These are phyloP conservation scores for Maniola jurtina DNA, from an alignment of 1,140 invertebrate genomes.

Conservation along the genomic window DNA sequence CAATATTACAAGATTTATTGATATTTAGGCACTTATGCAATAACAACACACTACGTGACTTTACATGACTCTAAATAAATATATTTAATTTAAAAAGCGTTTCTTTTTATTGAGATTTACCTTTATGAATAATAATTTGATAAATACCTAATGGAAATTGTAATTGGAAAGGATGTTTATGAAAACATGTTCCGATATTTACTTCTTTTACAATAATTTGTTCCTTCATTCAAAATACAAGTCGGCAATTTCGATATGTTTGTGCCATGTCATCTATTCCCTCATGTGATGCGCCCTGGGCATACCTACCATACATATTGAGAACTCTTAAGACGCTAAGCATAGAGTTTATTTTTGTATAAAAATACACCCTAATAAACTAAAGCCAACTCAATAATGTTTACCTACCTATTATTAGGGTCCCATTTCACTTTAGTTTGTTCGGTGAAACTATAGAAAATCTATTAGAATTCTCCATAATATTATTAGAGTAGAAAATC, in stretches of 20 bases:
- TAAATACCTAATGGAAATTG: too few relatives aligned
- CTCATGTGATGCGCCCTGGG: constrained; percentile 3
- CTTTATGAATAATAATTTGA: not conserved
- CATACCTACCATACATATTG: not conserved
- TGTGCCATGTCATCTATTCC: constrained; percentile 16
- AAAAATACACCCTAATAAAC: constrained; percentile 6
- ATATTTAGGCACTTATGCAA: too few relatives aligned
- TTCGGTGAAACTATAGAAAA: too few relatives aligned
- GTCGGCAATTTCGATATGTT: constrained; percentile 8
- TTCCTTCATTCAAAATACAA: not conserved
- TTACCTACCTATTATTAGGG: constrained; percentile 17
- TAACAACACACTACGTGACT: too few relatives aligned
- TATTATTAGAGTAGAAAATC: not conserved
- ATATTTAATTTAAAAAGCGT: too few relatives aligned
- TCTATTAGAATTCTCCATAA: not conserved
- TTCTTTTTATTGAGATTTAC: too few relatives aligned
- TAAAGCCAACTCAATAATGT: not conserved
- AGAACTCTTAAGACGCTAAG: not conserved
- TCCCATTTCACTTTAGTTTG: constrained; percentile 7
- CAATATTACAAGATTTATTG: too few relatives aligned
- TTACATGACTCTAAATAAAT: too few relatives aligned
- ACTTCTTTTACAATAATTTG: not conserved
- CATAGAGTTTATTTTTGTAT: constrained; percentile 5
- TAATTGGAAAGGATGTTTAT: not conserved
- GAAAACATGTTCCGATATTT: not conserved